phyloP scores from a whole-genome alignment of 2,888 invertebrate species.

The Pterostichus niger region DNA sequence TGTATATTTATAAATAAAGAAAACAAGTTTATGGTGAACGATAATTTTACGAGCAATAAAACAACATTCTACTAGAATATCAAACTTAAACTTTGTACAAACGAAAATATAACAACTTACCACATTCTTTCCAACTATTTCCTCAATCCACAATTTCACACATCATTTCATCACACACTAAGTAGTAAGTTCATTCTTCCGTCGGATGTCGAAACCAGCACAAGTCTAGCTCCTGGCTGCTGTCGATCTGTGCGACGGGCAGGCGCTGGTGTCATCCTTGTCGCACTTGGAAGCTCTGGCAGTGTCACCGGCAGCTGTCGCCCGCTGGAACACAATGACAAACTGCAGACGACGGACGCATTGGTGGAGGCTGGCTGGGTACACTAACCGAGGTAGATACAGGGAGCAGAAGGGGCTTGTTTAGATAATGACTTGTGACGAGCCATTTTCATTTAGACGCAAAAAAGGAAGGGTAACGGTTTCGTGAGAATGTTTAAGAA shows the following conservation, averaged over 20 bases:
- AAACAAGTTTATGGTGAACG: slow-evolving; percentile 14
- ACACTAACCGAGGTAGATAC: not conserved
- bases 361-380: slow-evolving; percentile 9
- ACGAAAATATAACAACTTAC: too few relatives aligned
- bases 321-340: slow-evolving; percentile 23
- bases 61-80: slow-evolving; percentile 21
- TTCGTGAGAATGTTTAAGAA: not conserved
- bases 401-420: slow-evolving; percentile 1
- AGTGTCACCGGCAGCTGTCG: not conserved
- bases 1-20: slow-evolving; percentile 1
- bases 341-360: slow-evolving; percentile 2
- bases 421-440: not conserved
- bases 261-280: not conserved
- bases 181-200: not conserved
- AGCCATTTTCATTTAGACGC: too few relatives aligned
- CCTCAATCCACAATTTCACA: too few relatives aligned
- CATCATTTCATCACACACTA: not conserved
- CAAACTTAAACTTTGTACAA: too few relatives aligned
- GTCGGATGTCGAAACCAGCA: not conserved
- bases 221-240: too few relatives aligned
- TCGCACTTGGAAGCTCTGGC: not conserved
- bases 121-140: too few relatives aligned
- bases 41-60: slow-evolving; percentile 47
- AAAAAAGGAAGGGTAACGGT: not conserved
- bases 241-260: not conserved